These are phyloP conservation scores for Chloropsis hardwickii DNA, from an alignment of 2,113 vertebrate genomes.

Conservation along the genomic window DNA sequence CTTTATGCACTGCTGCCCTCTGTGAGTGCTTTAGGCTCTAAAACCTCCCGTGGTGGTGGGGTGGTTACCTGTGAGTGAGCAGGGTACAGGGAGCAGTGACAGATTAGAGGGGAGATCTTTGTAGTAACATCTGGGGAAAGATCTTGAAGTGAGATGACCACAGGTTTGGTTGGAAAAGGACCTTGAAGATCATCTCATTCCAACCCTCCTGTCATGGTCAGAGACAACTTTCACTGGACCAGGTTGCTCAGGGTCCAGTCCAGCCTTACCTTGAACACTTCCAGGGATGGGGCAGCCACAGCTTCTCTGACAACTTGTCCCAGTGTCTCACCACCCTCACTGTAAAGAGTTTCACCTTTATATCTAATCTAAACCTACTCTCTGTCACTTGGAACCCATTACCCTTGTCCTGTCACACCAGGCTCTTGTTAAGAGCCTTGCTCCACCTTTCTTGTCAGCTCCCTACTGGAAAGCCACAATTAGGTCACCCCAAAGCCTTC, in stretches of 20 bases:
- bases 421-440: not conserved
- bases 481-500: not conserved
- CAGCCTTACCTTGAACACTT: not conserved
- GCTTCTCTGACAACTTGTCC: not conserved
- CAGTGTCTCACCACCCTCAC: not conserved
- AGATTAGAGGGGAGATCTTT: not conserved
- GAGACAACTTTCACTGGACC: not conserved
- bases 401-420: not conserved
- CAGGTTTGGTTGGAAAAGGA: not conserved
- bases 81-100: not conserved
- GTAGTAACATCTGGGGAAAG: not conserved
- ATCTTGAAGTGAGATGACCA: not conserved
- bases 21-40: not conserved
- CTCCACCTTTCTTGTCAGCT: not conserved
- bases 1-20: not conserved
- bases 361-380: not conserved
- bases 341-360: not conserved
- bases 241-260: not conserved
- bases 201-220: not conserved
- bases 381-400: not conserved
- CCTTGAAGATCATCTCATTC: not conserved
- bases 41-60: not conserved
- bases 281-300: not conserved
- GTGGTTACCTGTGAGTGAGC: not conserved
- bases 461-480: not conserved